Percentiles rank a stretch among this genome's conserved stretches.
phyloP scores from a whole-genome alignment of 2,888 invertebrate species.

The Lithophane leautieri region DNA sequence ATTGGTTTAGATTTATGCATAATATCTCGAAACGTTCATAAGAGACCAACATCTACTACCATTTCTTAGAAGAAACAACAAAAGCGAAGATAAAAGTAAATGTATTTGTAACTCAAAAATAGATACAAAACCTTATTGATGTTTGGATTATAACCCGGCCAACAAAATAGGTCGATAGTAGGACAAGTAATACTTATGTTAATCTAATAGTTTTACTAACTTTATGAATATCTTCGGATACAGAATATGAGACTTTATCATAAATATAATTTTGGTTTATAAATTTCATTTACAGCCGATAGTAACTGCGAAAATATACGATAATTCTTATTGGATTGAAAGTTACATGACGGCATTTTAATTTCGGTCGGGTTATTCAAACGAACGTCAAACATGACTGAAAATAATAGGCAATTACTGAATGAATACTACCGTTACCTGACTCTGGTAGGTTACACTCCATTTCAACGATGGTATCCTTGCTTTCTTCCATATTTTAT shows the following conservation, averaged over 20 bases:
- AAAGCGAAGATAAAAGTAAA: slow-evolving; percentile 33
- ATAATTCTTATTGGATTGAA: slow-evolving; percentile 27
- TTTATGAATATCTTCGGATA: not conserved
- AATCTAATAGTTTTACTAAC: not conserved
- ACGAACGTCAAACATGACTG: slow-evolving; percentile 70
- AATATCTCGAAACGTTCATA: slow-evolving; percentile 14
- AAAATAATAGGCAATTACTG: slow-evolving; percentile 56
- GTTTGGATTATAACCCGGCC: slow-evolving; percentile 78
- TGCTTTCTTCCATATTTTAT: slow-evolving; percentile 79
- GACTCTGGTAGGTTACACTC: slow-evolving; percentile 71
- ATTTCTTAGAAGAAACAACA: slow-evolving; percentile 30
- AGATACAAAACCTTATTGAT: slow-evolving; percentile 75
- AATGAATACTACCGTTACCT: slow-evolving; percentile 73
- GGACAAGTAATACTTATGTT: slow-evolving; percentile 7
- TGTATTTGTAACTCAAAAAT: slow-evolving; percentile 60
- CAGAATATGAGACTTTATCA: not conserved
- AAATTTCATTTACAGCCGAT: not conserved
- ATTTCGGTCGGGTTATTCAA: slow-evolving; percentile 74
- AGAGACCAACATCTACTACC: not conserved
- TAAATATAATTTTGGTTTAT: not conserved
- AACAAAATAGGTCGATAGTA: slow-evolving; percentile 46
- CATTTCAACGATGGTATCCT: slow-evolving; percentile 70
- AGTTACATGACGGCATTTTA: slow-evolving; percentile 56
- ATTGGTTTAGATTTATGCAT: not conserved
- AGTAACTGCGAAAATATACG: not conserved